Evolutionary conservation across 2,888 invertebrate genomes (phyloP), one percentile per base, ranked within the genome.

Genomic region (Falcaria lacertinaria): DNA sequence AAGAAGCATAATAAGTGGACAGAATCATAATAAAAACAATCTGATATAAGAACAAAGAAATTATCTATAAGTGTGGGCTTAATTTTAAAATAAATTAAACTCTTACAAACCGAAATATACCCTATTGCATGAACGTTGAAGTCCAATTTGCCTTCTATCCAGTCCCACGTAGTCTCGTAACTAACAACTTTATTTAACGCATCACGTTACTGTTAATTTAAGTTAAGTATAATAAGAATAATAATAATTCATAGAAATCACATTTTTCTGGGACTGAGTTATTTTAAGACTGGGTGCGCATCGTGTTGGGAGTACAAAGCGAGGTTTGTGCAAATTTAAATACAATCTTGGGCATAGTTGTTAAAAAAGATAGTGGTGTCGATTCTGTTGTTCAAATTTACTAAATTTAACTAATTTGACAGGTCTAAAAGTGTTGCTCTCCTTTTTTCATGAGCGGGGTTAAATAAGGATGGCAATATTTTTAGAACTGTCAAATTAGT

Each of bases 261-360:
- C 54, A 55, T 47, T 54, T 41, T 39, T 50, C 54, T 60, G 66
- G 68, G 69, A 69, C 70, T 70, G 69, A 64, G 53, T 58, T 53
- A 41, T 54, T 56, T 43, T 48, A 51, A 52, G 33, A 45, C 60
- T 62, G 47, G 32, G 50, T 42, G 34, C 47, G 45, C 47, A 57
- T 52, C 60, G 52, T 64, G 61, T 63, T 59, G 42, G 44, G 47
- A 33, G 38, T 44, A 35, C 37, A 22, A 14, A 25, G 5, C 28
- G 28, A 11, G 28, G 7, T 28, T 15, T 34, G 14, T 36, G 1
- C 15, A 16, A 41, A 6, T 25, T 22, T 44, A 44, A 43, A 39
- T 50, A 19, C 19, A 6, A 19, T 4, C 4, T 4, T 19, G 6
- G 0, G 19, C 19, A 6, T 4, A 19, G 3, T 19, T 19, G 19